Percentiles rank a stretch among this genome's conserved stretches.
These are phyloP conservation scores for Pachycephala philippinensis DNA, from an alignment of 2,113 vertebrate genomes.

Conservation along the genomic window DNA sequence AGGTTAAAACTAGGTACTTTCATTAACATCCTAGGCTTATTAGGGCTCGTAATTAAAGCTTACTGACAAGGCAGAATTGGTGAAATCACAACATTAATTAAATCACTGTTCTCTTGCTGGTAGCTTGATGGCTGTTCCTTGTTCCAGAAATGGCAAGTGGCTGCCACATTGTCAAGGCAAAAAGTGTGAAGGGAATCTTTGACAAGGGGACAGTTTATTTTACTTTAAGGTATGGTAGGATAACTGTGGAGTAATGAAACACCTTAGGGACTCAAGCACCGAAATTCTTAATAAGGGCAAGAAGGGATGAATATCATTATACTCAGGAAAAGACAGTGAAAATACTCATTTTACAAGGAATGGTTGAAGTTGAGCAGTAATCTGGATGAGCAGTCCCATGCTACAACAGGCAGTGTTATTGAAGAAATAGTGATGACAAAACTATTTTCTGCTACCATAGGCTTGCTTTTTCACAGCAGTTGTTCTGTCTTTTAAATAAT, in stretches of 20 bases:
- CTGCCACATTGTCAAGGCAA: not conserved
- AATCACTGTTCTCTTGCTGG: not conserved
- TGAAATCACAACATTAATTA: not conserved
- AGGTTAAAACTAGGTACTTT: not conserved
- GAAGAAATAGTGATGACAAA: not conserved
- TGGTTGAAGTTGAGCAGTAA: not conserved
- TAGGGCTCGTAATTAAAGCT: not conserved
- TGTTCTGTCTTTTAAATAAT: not conserved
- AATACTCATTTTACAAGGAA: not conserved
- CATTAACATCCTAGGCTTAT: not conserved
- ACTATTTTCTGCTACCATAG: not conserved
- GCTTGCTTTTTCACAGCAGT: not conserved
- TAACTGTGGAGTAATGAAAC: not conserved
- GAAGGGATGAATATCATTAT: not conserved
- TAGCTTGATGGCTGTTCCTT: not conserved
- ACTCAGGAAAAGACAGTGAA: not conserved
- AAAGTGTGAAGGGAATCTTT: not conserved
- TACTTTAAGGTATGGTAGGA: not conserved
- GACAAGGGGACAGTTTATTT: not conserved
- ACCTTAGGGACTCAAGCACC: not conserved
- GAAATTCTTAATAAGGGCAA: not conserved
- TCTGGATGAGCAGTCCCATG: not conserved
- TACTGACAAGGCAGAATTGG: not conserved
- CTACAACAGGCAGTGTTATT: not conserved
- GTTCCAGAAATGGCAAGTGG: not conserved